Conservation (phyloP, 2,797 vertebrate genomes). For the Syndactyla subalaris region DNA sequence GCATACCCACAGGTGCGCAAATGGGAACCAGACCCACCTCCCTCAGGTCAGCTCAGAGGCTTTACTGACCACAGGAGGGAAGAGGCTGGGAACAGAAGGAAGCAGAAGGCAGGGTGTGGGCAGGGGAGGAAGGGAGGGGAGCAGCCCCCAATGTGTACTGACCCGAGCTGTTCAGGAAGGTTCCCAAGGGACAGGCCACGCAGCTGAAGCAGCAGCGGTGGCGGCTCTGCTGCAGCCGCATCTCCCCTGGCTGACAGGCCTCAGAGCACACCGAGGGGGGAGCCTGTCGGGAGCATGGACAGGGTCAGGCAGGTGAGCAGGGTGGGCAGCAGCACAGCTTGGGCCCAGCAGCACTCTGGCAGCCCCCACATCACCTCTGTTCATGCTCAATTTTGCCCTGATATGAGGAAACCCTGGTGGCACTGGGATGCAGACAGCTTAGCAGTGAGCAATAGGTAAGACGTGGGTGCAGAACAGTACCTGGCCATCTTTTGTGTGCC, state of each 20-base stretch:
- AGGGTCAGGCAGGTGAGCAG: not conserved
- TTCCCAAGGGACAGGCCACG: conserved; percentile 58
- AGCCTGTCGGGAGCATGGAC: conserved; percentile 7
- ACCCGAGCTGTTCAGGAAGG: conserved; percentile 83
- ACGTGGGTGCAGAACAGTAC: not conserved
- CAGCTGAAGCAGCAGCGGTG: conserved; percentile 78
- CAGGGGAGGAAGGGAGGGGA: not conserved
- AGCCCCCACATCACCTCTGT: fast-evolving
- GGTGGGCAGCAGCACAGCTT: not conserved
- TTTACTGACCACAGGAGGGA: not conserved
- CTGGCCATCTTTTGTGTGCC: conserved; percentile 70
- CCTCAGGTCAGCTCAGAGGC: not conserved
- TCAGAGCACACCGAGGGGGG: conserved; percentile 68
- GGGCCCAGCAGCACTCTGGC: not conserved
- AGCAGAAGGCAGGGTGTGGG: not conserved
- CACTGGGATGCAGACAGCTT: not conserved
- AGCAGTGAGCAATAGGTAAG: not conserved
- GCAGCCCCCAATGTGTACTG: not conserved
- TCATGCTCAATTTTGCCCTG: not conserved
- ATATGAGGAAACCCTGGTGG: fast-evolving
- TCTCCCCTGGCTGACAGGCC: conserved; percentile 66
- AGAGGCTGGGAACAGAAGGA: not conserved
- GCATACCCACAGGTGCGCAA: not conserved
- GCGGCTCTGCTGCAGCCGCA: conserved; percentile 13
- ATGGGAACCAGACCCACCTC: fast-evolving